Evolutionary conservation across 2,888 invertebrate genomes (phyloP).

Genomic region (Drosophila formosana): DNA sequence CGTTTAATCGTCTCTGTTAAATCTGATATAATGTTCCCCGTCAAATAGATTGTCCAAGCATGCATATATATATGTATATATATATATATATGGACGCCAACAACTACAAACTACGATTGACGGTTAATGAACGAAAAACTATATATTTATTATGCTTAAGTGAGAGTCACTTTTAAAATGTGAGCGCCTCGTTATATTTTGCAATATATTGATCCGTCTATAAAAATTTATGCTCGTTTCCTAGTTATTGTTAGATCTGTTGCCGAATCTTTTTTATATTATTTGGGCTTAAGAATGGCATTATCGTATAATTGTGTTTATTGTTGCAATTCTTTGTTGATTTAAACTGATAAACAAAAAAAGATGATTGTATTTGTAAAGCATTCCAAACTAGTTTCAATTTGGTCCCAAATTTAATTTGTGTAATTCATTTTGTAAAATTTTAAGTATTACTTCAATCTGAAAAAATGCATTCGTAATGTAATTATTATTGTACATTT

Average conservation of each 20-base stretch:
- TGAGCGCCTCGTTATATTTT: constrained; percentile 51
- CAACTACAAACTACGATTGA: constrained; percentile 42
- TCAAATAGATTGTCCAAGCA: constrained; percentile 20
- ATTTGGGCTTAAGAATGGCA: constrained; percentile 12
- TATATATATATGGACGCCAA: constrained; percentile 30
- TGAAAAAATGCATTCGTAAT: constrained; percentile 42
- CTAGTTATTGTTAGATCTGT: constrained; percentile 46
- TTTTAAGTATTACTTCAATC: constrained; percentile 66
- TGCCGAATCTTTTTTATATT: constrained; percentile 34
- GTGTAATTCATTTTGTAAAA: constrained; percentile 36
- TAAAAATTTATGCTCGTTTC: constrained; percentile 32
- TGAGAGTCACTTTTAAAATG: constrained; percentile 35
- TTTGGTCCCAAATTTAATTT: constrained; percentile 71
- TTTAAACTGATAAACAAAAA: constrained; percentile 17
- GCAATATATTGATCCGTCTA: constrained; percentile 74
- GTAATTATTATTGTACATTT: constrained; percentile 48
- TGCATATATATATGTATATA: constrained; percentile 28
- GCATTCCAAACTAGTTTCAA: constrained; percentile 74
- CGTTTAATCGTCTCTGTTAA: constrained; percentile 48
- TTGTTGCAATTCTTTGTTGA: constrained; percentile 54
- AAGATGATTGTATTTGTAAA: constrained; percentile 57
- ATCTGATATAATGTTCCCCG: constrained; percentile 37
- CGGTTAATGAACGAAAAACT: constrained; percentile 9
- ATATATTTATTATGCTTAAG: constrained; percentile 49
- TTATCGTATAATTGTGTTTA: constrained; percentile 42